Base-by-base conservation (phyloP, 2,113 vertebrate genomes). In the Thermophis baileyi region DNA sequence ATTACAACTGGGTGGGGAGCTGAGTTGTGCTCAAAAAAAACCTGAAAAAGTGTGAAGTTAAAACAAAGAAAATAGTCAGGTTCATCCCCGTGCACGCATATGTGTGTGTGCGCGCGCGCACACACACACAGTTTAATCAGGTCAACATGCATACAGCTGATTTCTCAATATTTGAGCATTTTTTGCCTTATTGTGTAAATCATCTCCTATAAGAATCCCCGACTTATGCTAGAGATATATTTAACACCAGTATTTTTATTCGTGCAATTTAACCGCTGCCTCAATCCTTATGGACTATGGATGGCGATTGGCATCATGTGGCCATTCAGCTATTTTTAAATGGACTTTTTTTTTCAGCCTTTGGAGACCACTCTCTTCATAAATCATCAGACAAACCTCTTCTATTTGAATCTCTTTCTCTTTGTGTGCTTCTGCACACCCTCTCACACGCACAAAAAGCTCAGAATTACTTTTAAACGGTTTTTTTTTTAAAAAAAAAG, bases 351-450 rank as follows among this genome's bases (percentile, higher is more conserved):
- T 12, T 25, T 3, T 0, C 86, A 25, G 92, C 95, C 93, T 95
- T 87, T 53, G 85, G 11, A 30, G 53, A 57, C 35, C 27, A 0
- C 69, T 3, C 9, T 4, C 10, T 93, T 24, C 89, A 24, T 10
- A 18, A 55, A 74, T 14, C 11, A 47, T 89, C 92, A 35, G 87
- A 93, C 90, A 94, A 91, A 96, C 87, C 93, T 40, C 88, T 87
- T 87, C 74, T 18, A 9, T 44, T 51, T n/a, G 81, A 87, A 50
- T 87, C 27, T 51, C 47, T 51, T 50, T n/a, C 27, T 50, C 25
- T 50, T 50, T 87, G 85, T 86, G 10, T 27, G 22, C 44, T 86
- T 86, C 47, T 47, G 24, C 44, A 86, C 85, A 27, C 86, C 24
- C 46, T 49, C 86, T 30, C 86, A 50, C 49, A 8, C 49, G 35